Base-by-base conservation (phyloP, 2,888 invertebrate species). In the Atethmia centrago region DNA sequence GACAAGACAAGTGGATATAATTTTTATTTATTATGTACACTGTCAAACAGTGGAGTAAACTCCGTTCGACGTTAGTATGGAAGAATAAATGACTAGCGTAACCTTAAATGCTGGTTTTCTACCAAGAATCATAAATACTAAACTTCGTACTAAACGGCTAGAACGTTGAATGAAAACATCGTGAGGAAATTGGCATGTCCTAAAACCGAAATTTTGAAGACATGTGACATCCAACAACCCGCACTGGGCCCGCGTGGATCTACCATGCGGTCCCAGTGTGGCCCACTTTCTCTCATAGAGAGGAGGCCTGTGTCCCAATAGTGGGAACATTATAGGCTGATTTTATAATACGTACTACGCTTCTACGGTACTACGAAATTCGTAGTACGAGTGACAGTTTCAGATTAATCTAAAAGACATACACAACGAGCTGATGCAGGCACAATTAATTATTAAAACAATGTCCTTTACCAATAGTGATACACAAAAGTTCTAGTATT, bases 401-500 rank as follows among this genome's bases (percentile, higher is more conserved):
- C 28, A 28, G 28, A 51, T 51, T n/a, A n/a, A 53, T 36, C 14
- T 5, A 28, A 21, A 40, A 25, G 0, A 16, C 3, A 36, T 28
- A 59, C 28, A 61, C 7, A 40, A 28, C 12, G 0, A 67, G 4
- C 65, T n/a, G 4, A 31, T 19, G 14, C 25, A 19, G 31, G 9
- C 68, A 47, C 25, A 66, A 25, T 53, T 12, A 31, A 36, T 45
- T 45, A 68, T 65, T 9, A 25, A 31, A 45, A 16, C 10, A n/a
- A 5, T 19, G 16, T 16, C 36, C 10, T 19, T 8, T 8, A 40
- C 8, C 2, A 14, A 3, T 4, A 36, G 36, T 36, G 36, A 36
- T 36, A 36, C 53, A 53, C 5, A 25, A 42, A 45, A 45, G 4
- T 40, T 53, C 45, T 10, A 76, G 47, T 47, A 55, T 77, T 74